A percentile compares a stretch with the other conserved stretches of the same genome.
These are phyloP conservation scores for Enhydra lutris DNA, from an alignment of 2,113 vertebrate species.

Conservation along the genomic window DNA sequence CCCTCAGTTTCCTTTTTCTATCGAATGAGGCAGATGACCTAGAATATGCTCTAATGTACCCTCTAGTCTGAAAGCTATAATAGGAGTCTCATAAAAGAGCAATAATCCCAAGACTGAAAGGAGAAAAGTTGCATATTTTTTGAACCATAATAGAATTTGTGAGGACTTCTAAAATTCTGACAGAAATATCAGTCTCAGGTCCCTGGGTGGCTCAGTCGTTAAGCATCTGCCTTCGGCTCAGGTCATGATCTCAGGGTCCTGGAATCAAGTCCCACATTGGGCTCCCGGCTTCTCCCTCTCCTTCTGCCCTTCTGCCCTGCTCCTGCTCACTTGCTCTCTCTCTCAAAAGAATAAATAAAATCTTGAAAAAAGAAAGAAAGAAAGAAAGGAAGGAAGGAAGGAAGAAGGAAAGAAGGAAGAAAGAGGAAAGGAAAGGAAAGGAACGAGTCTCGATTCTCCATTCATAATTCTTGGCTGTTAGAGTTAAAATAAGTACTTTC, in stretches of 20 bases:
- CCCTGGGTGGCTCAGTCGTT: background rate
- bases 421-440: too few species aligned
- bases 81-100: background rate
- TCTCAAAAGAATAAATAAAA: too few species aligned
- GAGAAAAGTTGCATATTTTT: background rate
- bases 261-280: too few species aligned
- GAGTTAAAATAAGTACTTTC: background rate
- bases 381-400: too few species aligned
- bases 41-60: background rate
- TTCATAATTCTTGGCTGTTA: background rate
- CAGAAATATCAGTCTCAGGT: background rate
- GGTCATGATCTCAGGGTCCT: background rate
- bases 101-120: background rate
- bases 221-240: background rate
- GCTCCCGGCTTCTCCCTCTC: too few species aligned
- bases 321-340: too few species aligned
- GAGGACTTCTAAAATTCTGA: slow-evolving; percentile 11
- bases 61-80: background rate
- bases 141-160: background rate
- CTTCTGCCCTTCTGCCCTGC: too few species aligned
- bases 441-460: background rate
- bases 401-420: too few species aligned
- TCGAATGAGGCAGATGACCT: background rate
- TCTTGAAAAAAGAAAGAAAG: background rate
- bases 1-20: background rate